A percentile compares a stretch with the other conserved stretches of the same genome.
Evolutionary conservation across 2,888 invertebrate genomes (phyloP).

Genomic region (Ctenicera cuprea): DNA sequence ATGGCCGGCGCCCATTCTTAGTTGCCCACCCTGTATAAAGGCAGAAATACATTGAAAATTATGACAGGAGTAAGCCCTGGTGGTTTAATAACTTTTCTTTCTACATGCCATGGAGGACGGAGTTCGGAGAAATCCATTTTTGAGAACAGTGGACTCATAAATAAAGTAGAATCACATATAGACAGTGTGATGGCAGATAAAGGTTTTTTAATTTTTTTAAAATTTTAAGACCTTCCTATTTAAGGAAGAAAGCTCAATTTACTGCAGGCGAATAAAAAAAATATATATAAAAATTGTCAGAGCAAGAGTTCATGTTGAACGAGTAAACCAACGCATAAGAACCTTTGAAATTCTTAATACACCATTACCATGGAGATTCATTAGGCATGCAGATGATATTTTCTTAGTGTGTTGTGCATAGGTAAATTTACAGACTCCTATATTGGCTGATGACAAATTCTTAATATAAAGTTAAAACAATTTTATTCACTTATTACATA

Average conservation of each 20-base stretch:
- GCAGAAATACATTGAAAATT: constrained; percentile 55
- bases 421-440: constrained; percentile 3
- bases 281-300: constrained; percentile 3
- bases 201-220: constrained; percentile 33
- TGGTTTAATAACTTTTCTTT: constrained; percentile 56
- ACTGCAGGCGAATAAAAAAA: not conserved
- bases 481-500: too few relatives aligned
- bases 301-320: too few relatives aligned
- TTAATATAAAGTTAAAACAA: too few relatives aligned
- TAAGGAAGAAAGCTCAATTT: not conserved
- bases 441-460: not conserved
- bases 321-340: too few relatives aligned
- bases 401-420: not conserved
- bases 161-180: constrained; percentile 42
- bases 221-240: constrained; percentile 3
- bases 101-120: constrained; percentile 57
- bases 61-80: constrained; percentile 58
- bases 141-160: constrained; percentile 43
- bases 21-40: constrained; percentile 58
- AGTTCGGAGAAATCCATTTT: constrained; percentile 56
- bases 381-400: not conserved
- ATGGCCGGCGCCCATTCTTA: too few relatives aligned
- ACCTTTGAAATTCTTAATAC: too few relatives aligned
- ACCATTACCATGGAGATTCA: not conserved
- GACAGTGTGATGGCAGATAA: constrained; percentile 57